phyloP scores from a whole-genome alignment of 2,797 vertebrate genomes.

The Aulostomus chinensis region DNA sequence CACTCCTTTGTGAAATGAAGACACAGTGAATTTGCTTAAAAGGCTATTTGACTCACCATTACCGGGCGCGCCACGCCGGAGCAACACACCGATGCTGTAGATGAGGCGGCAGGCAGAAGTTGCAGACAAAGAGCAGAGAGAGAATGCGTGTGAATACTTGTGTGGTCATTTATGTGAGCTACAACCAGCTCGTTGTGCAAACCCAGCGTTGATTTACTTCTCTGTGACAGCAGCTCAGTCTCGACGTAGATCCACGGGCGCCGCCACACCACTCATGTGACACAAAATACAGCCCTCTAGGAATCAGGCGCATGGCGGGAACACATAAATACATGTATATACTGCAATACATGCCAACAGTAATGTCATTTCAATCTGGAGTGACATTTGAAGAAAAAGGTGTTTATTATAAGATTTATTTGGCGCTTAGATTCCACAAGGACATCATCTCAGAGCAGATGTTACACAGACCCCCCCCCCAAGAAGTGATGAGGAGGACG shows the following conservation, averaged over 20 bases:
- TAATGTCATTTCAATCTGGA: no score
- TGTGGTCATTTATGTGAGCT: conserved; percentile 2
- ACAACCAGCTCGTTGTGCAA: conserved; percentile 9
- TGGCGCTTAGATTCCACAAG: no score
- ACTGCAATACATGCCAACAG: no score
- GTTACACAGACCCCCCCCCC: no score
- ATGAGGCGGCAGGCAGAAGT: conserved; percentile 61
- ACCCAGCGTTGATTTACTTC: no score
- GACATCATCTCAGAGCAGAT: no score
- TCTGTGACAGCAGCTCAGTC: no score
- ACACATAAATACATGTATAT: background rate
- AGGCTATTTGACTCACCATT: conserved; percentile 77
- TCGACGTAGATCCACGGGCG: no score
- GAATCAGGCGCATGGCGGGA: background rate
- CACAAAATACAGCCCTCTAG: background rate
- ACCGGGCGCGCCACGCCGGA: conserved; percentile 38
- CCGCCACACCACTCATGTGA: background rate
- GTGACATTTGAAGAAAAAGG: no score
- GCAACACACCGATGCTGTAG: conserved; percentile 56
- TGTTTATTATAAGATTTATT: no score
- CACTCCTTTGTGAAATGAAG: conserved; percentile 52
- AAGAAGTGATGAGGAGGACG: no score
- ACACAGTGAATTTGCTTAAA: conserved; percentile 71
- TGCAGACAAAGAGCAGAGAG: conserved; percentile 31
- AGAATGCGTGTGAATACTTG: background rate